Base-by-base conservation (phyloP, 2,888 invertebrate species). In the Chorisops tibialis region DNA sequence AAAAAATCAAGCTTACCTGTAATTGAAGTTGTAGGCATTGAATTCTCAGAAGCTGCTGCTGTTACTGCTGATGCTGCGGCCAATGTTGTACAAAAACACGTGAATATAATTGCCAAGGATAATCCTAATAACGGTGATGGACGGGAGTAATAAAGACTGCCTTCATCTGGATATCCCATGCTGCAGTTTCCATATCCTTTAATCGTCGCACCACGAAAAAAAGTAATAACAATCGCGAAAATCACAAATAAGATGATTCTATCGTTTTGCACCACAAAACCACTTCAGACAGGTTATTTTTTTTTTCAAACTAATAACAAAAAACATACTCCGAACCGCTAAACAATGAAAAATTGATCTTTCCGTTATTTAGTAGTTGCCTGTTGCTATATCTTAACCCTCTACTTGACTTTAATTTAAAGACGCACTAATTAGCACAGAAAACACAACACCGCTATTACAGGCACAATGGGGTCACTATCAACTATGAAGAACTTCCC, bases 371-470 rank as follows among this genome's bases (percentile, higher is more conserved):
- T 30, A 7, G 30, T 7, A 56, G 52, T 35, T 56, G 45, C 43
- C 30, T 45, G 22, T 43, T 54, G 43, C 43, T 56, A 43, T n/a
- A n/a, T 63, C 63, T 61, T 63, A 63, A 63, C 63, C 63, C 51
- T 63, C 43, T 43, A 63, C 58, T 63, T 63, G 61, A 63, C 58
- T 61, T 61, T 61, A 63, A 63, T 63, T 63, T 61, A 63, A 58
- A 63, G 58, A 61, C 24, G 35, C 63, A 61, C 63, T 63, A 63
- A 63, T 63, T 63, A 63, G 41, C 59, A 63, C 63, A 63, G 47
- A 47, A 38, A 30, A 59, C n/a, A 38, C 16, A 43, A 39, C 24
- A 18, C 45, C 18, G 18, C 19, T 14, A 18, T 7, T 43, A 21
- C 43, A 43, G 43, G 30, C 56, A 30, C 56, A 45, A 16, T 56